Evolutionary conservation across 2,797 vertebrate species (phyloP), one percentile per base, ranked within the genome.

Genomic region (Ciconia nigra): DNA sequence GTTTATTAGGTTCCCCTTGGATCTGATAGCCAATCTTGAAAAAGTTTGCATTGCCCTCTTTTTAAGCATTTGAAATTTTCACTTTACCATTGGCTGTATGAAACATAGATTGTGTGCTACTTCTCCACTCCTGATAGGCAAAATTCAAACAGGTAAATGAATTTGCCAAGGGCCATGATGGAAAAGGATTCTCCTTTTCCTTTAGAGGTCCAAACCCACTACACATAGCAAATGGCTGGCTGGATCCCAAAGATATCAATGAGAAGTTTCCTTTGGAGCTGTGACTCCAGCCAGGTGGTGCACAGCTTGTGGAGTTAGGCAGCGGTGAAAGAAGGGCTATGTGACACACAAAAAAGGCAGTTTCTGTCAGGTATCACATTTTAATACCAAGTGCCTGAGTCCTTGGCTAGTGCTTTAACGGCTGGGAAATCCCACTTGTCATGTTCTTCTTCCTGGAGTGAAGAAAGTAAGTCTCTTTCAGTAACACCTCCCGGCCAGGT

Each of bases 321-420:
- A 86, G 7, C 1, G 2, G 12, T 71, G 33, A 78, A 78, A 89
- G 52, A 84, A 67, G 7, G 11, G 4, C 3, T 55, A 13, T 11
- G 21, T 19, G 49, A 51, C 42, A 37, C 20, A 28, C 0, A 6
- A 57, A 61, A 1, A 1, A 63, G 7, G 2, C 2, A 47, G 18
- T 25, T 84, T 69, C 46, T 65, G 4, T 31, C 12, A 37, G 9
- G 5, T 33, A 31, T 58, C 4, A 1, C 15, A 55, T 41, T 57
- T 69, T 37, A 72, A 42, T 35, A 51, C 7, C 2, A 12, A 73
- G 8, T 41, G 3, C 4, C 10, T 25, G 12, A 62, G n/a, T 83
- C 28, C 10, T 57, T 63, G 26, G 1, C 8, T 76, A 58, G 20
- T 63, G 25, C 25, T 63, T 78, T 69, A 89, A 33, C 18, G 57